A percentile compares a stretch with the other conserved stretches of the same genome.
Evolutionary conservation across 2,113 vertebrate genomes (phyloP).

Genomic region (Entelurus aequoreus): DNA sequence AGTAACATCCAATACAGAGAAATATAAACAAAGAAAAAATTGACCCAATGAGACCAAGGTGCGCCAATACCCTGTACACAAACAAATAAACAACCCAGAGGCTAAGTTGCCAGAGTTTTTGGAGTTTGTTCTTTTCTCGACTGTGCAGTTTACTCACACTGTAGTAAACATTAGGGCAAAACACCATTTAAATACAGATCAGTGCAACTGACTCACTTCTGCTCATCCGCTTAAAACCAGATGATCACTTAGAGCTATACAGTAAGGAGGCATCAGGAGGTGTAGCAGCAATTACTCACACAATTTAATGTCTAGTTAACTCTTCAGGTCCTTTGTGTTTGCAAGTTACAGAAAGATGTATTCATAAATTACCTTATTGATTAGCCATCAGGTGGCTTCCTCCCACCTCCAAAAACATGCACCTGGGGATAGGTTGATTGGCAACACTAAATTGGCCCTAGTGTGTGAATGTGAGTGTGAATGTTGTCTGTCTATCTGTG

Average conservation of each 20-base stretch:
- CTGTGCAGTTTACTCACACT: slow-evolving; percentile 37
- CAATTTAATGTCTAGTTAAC: background rate
- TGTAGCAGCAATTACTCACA: slow-evolving; percentile 8
- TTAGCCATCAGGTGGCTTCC: background rate
- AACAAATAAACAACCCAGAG: slow-evolving; percentile 50
- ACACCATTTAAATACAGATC: slow-evolving; percentile 47
- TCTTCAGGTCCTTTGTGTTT: background rate
- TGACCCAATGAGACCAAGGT: slow-evolving; percentile 20
- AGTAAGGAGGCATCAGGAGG: slow-evolving; percentile 9
- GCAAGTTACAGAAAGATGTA: background rate
- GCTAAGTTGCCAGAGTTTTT: slow-evolving; percentile 52
- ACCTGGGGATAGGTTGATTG: too few species aligned
- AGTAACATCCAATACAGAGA: slow-evolving; percentile 7
- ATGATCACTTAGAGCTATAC: slow-evolving; percentile 11
- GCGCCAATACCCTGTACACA: slow-evolving; percentile 11
- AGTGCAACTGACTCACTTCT: slow-evolving; percentile 22
- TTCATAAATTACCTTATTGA: background rate
- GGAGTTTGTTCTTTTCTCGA: slow-evolving; percentile 29
- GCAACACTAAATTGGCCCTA: too few species aligned
- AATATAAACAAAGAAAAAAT: too few species aligned
- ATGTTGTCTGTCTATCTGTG: too few species aligned
- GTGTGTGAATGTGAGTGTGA: too few species aligned
- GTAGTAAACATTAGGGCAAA: slow-evolving; percentile 22
- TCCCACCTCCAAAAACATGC: too few species aligned
- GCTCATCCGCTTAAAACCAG: slow-evolving; percentile 21